A percentile compares a stretch with the other conserved stretches of the same genome.
Evolutionary conservation across 2,888 invertebrate species (phyloP).

Genomic region (Zygaena filipendulae): DNA sequence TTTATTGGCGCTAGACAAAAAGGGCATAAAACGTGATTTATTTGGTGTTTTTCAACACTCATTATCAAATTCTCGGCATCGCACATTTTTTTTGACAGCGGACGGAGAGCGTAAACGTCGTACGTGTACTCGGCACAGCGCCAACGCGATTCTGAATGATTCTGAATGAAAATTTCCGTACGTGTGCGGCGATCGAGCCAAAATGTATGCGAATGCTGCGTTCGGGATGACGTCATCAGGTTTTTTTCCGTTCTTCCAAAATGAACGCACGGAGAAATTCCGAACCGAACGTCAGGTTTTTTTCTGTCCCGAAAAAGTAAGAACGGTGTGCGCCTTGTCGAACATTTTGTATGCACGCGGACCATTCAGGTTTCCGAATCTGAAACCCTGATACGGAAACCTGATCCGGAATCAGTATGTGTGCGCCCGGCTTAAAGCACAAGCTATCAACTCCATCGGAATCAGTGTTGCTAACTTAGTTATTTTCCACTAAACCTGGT

Average conservation of each 20-base stretch:
- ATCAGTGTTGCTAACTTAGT: too few relatives aligned
- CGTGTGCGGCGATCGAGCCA: constrained; percentile 1
- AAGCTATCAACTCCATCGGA: too few relatives aligned
- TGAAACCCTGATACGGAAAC: constrained; percentile 1
- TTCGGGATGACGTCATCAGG: too few relatives aligned
- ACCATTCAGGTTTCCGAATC: too few relatives aligned
- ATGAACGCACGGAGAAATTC: constrained; percentile 1
- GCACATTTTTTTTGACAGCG: constrained; percentile 3
- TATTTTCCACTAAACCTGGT: too few relatives aligned
- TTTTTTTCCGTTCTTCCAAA: constrained; percentile 1
- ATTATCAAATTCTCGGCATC: constrained; percentile 3
- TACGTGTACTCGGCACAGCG: too few relatives aligned
- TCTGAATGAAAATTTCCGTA: constrained; percentile 1
- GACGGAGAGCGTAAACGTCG: constrained; percentile 1
- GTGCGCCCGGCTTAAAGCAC: constrained; percentile 1
- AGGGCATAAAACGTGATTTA: constrained; percentile 3
- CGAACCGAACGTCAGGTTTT: constrained; percentile 1
- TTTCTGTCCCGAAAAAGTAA: constrained; percentile 1
- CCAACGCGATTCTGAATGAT: constrained; percentile 1
- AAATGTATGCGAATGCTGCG: constrained; percentile 1
- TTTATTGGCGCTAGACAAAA: constrained; percentile 1
- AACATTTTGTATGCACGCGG: too few relatives aligned
- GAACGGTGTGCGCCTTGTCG: constrained; percentile 1
- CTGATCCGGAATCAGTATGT: constrained; percentile 1
- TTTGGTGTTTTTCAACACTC: constrained; percentile 1